Evolutionary conservation across 1,140 invertebrate species (phyloP), one percentile per base, ranked within the genome.

Genomic region (Leguminivora glycinivorella): DNA sequence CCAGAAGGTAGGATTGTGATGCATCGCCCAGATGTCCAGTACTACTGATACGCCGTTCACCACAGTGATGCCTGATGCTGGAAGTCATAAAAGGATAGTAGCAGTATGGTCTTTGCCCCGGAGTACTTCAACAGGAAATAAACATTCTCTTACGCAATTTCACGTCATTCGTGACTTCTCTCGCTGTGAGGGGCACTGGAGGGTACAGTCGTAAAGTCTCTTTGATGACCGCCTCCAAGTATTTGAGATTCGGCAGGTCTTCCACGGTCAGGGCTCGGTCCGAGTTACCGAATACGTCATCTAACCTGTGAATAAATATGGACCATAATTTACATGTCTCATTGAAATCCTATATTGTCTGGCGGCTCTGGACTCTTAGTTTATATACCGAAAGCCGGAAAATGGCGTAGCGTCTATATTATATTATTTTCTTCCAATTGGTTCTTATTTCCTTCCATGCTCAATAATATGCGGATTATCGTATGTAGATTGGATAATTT

Each of bases 181-280:
- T 75, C 10, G 89, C 91, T 34, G 95, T 83, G 19, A 94, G 73
- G 29, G 94, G 94, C 4, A 92, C 94, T 6, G 93, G 86, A 9
- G 94, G 94, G 79, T 92, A 94, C 17, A 94, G 66, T 72, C 93
- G 76, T 52, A 95, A 75, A 0, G 93, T 91, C 87, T 95, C 94
- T 76, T 95, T 95, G n/a, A 95, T 91, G 24, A 92, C 91, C 38
- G 88, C 82, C 77, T 95, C 94, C 56, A 94, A 72, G 77, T 94
- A 95, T 70, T 91, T 87, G 78, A 95, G 81, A 34, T 90, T 81
- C 26, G 85, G 75, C 24, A 95, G 72, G 74, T 94, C 93, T 19
- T 94, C 92, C 38, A 60, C 72, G 2, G n/a, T 58, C 12, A 72
- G 31, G 12, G 17, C 31, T 26, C 60, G 31, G 24, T 24, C 14